Conservation (phyloP, 2,113 vertebrate species). For the Fregetta grallaria region DNA sequence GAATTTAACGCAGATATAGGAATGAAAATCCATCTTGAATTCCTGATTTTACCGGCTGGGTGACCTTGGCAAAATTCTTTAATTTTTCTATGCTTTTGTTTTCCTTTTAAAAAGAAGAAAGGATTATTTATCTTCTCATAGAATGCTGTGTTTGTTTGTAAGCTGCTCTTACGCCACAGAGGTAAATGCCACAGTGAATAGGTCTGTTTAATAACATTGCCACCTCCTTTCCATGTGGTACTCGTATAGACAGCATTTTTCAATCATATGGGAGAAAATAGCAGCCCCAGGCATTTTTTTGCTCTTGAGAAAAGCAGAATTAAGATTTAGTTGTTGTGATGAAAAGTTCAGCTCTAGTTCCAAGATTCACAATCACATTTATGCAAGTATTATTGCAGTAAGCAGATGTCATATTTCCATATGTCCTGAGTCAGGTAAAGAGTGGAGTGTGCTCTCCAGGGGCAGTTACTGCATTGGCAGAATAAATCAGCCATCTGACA, state of each 20-base stretch:
- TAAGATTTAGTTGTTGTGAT: not conserved
- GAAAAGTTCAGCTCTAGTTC: not conserved
- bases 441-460: not conserved
- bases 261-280: not conserved
- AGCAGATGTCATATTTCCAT: slow-evolving; percentile 23
- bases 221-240: not conserved
- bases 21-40: not conserved
- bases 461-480: not conserved
- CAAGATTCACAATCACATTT: slow-evolving; percentile 16
- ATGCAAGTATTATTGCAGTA: not conserved
- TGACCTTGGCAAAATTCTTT: not conserved
- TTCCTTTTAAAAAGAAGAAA: not conserved
- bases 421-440: slow-evolving; percentile 13
- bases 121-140: not conserved
- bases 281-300: not conserved
- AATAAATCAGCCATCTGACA: slow-evolving; percentile 18
- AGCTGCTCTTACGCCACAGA: not conserved
- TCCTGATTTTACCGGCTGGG: not conserved
- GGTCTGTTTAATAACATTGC: not conserved
- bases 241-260: not conserved
- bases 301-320: not conserved
- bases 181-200: slow-evolving; percentile 4
- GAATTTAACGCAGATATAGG: not conserved
- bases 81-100: not conserved
- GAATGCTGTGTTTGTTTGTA: not conserved